Evolutionary conservation across 2,888 invertebrate genomes (phyloP).

Genomic region (Argynnis bischoffii): DNA sequence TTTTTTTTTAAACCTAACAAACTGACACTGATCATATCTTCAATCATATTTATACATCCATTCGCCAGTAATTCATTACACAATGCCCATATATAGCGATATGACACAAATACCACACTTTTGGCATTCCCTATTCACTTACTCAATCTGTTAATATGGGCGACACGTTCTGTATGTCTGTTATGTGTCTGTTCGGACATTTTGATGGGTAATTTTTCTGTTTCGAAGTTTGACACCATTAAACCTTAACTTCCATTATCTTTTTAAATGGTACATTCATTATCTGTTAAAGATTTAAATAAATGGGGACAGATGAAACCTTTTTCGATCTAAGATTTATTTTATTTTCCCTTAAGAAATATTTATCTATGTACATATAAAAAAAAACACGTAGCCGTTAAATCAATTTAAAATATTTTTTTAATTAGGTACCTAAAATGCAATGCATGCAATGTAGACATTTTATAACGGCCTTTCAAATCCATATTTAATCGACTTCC

Average conservation of each 20-base stretch:
- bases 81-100: slow-evolving; percentile 11
- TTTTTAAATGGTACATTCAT: not conserved
- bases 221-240: slow-evolving; percentile 9
- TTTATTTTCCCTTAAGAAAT: no score
- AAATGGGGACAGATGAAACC: no score
- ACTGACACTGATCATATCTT: not conserved
- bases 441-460: no score
- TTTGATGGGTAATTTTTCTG: slow-evolving; percentile 29
- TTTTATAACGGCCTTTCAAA: no score
- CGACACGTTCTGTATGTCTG: slow-evolving; percentile 40
- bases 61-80: not conserved
- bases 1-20: not conserved
- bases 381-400: no score
- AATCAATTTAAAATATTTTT: no score
- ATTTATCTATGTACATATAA: no score
- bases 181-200: slow-evolving; percentile 30
- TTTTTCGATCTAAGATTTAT: no score
- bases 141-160: slow-evolving; percentile 38
- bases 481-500: no score
- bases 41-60: not conserved
- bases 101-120: slow-evolving; percentile 27
- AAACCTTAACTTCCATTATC: not conserved
- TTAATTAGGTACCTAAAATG: no score
- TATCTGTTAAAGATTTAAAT: no score
- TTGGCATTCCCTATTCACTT: slow-evolving; percentile 36